Base-by-base conservation (phyloP, 2,113 vertebrate species). In the Phaethornis superciliosus region DNA sequence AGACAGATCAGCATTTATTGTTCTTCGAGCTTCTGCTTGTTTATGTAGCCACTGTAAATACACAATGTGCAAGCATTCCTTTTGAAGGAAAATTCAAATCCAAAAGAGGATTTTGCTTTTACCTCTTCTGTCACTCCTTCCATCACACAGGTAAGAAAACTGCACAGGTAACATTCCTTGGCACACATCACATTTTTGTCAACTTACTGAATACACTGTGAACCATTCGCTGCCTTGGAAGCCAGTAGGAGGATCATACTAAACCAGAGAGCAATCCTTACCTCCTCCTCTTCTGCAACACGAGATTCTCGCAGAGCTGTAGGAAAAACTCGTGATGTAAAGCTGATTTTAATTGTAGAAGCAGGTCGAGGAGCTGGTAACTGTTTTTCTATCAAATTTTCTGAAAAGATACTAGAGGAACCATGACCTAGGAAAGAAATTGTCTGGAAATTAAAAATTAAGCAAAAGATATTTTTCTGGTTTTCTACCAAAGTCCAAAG, bases 241-340 rank as follows among this genome's bases (percentile, higher is more conserved):
- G 37, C n/a, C 13, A 51, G 47, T 0, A 51, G 32, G 75, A 77
- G 23, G 49, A 74, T 18, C 30, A 40, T 10, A 67, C 24, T 58
- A 51, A 44, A 84, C 18, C 54, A 54, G 52, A 40, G 19, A 85
- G n/a, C 15, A 49, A 33, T 28, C 44, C 67, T 85, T 82, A 99
- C 99, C 98, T 99, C 99, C 68, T 99, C 99, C 69, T 99, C 99
- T 93, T 99, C 98, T 15, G 97, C 95, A 3, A 98, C 32, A 1
- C 93, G 96, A 26, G 99, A 99, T 93, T 99, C 99, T 67, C 99
- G 96, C 26, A 99, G 97, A 11, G 99, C 98, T 7, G 99, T 99
- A 28, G 99, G 99, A 91, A 99, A 99, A 37, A 98, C 98, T 20
- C 99, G 97, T 28, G 98, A 98, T 2, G 99, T 99, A 62, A 99